Percentiles rank a stretch among this genome's conserved stretches.
Conservation (phyloP, 2,113 vertebrate species). For the Tiliqua scincoides region DNA sequence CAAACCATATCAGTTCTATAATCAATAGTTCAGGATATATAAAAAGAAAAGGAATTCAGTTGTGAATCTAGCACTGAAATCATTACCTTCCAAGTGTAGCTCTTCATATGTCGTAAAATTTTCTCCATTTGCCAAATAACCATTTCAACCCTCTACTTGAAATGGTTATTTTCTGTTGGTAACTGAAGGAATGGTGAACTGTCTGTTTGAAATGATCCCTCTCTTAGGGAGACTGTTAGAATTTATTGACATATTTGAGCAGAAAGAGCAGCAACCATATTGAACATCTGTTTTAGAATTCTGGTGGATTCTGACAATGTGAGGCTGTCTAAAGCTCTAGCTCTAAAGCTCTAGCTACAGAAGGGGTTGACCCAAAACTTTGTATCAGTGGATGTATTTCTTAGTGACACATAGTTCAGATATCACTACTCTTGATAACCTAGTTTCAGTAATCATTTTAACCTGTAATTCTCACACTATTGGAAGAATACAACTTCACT, state of each 20-base stretch:
- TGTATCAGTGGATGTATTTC: neutral
- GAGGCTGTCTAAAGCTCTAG: neutral
- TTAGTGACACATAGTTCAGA: neutral
- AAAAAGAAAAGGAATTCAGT: neutral
- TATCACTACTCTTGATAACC: neutral
- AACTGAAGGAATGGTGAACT: conserved; percentile 38
- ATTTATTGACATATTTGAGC: conserved; percentile 17
- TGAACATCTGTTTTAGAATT: conserved; percentile 46
- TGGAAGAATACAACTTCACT: fast-evolving
- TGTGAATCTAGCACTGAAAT: neutral
- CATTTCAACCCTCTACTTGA: neutral
- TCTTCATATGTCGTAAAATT: neutral
- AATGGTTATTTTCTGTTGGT: conserved; percentile 29
- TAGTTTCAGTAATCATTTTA: neutral
- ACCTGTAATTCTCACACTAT: fast-evolving
- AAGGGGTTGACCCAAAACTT: fast-evolving
- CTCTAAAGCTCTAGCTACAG: fast-evolving
- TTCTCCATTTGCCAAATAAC: neutral
- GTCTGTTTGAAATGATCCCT: neutral
- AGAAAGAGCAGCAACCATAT: conserved; percentile 23
- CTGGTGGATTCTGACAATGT: neutral
- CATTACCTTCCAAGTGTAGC: neutral
- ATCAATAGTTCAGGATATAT: neutral
- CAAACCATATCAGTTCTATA: neutral
- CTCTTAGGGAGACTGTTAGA: fast-evolving